Evolutionary conservation across 2,888 invertebrate genomes (phyloP).

Genomic region (Rutpela maculata): DNA sequence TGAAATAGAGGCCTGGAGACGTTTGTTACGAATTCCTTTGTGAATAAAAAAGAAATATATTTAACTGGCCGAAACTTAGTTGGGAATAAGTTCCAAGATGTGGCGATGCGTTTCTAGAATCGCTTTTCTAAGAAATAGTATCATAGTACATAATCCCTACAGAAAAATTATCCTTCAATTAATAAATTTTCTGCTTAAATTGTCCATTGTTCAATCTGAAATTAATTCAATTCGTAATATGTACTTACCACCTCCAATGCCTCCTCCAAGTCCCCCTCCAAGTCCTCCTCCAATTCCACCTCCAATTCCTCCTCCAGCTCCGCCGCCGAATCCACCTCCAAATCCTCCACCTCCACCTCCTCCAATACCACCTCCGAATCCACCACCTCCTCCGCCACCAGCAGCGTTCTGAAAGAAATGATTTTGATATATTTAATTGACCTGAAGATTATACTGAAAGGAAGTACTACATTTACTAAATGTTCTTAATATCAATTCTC

Average conservation of each 20-base stretch:
- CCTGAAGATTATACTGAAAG: neutral
- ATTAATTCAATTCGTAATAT: neutral
- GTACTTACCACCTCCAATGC: constrained; percentile 69
- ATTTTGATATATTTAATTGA: neutral
- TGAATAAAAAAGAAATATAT: too few relatives aligned
- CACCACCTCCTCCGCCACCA: constrained; percentile 60
- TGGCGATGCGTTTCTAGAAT: too few relatives aligned
- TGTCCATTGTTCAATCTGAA: neutral
- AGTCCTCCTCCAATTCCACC: constrained; percentile 62
- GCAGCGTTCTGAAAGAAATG: constrained; percentile 58
- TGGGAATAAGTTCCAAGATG: too few relatives aligned
- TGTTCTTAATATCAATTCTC: too few relatives aligned
- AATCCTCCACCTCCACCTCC: constrained; percentile 72
- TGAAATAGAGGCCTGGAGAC: too few relatives aligned
- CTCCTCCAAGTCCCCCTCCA: constrained; percentile 66
- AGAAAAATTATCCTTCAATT: too few relatives aligned
- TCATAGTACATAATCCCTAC: too few relatives aligned
- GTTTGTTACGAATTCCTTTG: too few relatives aligned
- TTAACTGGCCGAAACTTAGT: too few relatives aligned
- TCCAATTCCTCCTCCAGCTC: constrained; percentile 50
- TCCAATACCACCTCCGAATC: constrained; percentile 69
- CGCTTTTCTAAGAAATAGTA: too few relatives aligned
- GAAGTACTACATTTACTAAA: too few relatives aligned
- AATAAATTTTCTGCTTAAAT: too few relatives aligned
- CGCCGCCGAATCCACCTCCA: constrained; percentile 69